These are phyloP conservation scores for Vidua chalybeata DNA, from an alignment of 2,113 vertebrate species.

Conservation along the genomic window DNA sequence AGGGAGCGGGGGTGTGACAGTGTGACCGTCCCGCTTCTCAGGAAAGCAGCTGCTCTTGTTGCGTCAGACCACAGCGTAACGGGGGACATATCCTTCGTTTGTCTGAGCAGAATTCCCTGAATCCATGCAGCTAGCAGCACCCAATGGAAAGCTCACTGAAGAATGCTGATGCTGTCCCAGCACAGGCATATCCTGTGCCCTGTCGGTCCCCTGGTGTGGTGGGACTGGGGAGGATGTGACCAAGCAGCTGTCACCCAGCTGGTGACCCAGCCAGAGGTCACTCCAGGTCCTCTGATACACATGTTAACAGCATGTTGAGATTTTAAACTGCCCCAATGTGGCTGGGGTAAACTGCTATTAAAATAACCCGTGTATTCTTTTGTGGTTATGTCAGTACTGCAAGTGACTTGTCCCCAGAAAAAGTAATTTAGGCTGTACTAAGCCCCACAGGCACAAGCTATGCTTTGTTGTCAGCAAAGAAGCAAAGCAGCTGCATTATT, in stretches of 20 bases:
- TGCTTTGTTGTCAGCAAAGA: not conserved
- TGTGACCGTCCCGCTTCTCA: not conserved
- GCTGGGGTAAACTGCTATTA: not conserved
- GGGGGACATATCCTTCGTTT: not conserved
- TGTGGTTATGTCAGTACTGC: not conserved
- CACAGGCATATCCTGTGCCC: not conserved
- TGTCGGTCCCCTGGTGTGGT: not conserved
- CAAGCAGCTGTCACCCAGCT: not conserved
- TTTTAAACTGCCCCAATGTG: not conserved
- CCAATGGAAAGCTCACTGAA: not conserved
- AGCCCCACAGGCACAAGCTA: not conserved
- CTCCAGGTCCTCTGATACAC: not conserved
- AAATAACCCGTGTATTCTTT: not conserved
- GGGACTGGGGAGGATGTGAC: not conserved
- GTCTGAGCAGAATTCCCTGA: constrained; percentile 18
- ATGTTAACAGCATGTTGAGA: not conserved
- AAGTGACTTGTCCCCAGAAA: not conserved
- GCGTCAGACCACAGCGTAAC: not conserved
- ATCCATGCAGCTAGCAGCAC: not conserved
- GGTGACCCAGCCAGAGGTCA: not conserved
- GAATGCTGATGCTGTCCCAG: not conserved
- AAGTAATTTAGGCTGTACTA: not conserved
- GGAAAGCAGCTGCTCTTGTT: not conserved
- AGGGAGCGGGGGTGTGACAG: not conserved
- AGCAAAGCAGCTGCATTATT: not conserved